Conservation (phyloP, 2,797 vertebrate genomes). For the Labroides dimidiatus region DNA sequence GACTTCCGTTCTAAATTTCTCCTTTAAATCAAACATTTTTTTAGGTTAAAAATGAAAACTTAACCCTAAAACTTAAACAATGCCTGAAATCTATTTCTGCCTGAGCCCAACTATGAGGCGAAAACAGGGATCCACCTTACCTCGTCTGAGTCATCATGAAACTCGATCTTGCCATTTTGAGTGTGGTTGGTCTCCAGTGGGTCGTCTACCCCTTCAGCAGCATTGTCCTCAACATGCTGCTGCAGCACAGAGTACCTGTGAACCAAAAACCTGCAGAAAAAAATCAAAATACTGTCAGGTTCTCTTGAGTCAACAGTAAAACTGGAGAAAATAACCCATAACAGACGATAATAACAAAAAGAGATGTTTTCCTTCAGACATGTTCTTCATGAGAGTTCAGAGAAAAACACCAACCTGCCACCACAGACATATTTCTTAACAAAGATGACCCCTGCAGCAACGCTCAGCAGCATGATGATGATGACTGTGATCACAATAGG, state of each 20-base stretch:
- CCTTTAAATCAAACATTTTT: too few species aligned
- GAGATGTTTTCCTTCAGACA: neutral
- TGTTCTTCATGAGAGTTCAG: too few species aligned
- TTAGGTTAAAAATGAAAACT: too few species aligned
- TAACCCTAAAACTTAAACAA: neutral
- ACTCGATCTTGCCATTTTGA: conserved; percentile 84
- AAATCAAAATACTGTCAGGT: conserved; percentile 13
- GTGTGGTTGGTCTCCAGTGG: conserved; percentile 79
- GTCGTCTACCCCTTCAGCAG: conserved; percentile 84
- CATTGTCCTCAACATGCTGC: conserved; percentile 88
- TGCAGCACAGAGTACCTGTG: conserved; percentile 93
- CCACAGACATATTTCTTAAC: conserved; percentile 96
- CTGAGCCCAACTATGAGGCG: neutral
- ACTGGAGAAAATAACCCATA: neutral
- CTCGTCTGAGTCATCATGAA: conserved; percentile 96
- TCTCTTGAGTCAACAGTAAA: neutral
- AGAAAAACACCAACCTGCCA: conserved; percentile 86
- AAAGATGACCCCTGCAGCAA: conserved; percentile 84
- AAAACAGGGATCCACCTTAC: conserved; percentile 66
- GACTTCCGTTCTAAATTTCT: too few species aligned
- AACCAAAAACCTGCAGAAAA: conserved; percentile 89
- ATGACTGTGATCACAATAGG: conserved; percentile 86
- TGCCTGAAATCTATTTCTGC: neutral
- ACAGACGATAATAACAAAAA: neutral
- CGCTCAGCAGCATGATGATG: conserved; percentile 84